Evolutionary conservation across 2,888 invertebrate genomes (phyloP), one percentile per base, ranked within the genome.

Genomic region (Hyppa rectilinea): DNA sequence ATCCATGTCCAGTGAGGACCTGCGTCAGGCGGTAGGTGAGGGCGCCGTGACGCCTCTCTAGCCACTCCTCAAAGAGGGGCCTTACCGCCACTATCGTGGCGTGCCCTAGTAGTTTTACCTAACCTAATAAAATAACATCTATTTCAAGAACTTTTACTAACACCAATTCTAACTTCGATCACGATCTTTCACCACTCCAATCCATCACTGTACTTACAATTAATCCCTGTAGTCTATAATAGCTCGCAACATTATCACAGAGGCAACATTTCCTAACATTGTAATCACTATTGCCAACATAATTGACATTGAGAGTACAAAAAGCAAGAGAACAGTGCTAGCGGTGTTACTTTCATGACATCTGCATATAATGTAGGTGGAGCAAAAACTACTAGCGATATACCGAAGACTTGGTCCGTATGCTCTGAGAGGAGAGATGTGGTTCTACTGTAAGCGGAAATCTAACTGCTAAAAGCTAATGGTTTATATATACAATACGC

Each of bases 321-420:
- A 90, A 90, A 90, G 73, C 71, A 79, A 84, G 88, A 84, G 85
- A 87, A 86, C 87, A 77, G 78, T 80, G 82, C 68, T 74, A 75
- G 83, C 88, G 91, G 90, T 92, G 92, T 92, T 92, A 87, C 92
- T 92, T 90, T 91, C 92, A 90, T 81, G 68, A 72, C 81, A 92
- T 92, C 90, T 91, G 91, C 93, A 92, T 93, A 90, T 90, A 90
- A 89, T 92, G 89, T 85, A 61, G 79, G 50, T 34, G 50, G 61
- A 50, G 74, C 83, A 91, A 90, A 91, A 91, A 90, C 87, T 72
- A 45, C 59, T 31, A 79, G 38, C 62, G 56, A 76, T 77, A 76
- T 52, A 52, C 45, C 55, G 34, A 55, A 53, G 79, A 82, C 52
- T 38, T 10, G 67, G 64, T 84, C n/a, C n/a, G 81, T 79, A 77